phyloP scores from a whole-genome alignment of 2,888 invertebrate genomes.

The Andrena marginata region DNA sequence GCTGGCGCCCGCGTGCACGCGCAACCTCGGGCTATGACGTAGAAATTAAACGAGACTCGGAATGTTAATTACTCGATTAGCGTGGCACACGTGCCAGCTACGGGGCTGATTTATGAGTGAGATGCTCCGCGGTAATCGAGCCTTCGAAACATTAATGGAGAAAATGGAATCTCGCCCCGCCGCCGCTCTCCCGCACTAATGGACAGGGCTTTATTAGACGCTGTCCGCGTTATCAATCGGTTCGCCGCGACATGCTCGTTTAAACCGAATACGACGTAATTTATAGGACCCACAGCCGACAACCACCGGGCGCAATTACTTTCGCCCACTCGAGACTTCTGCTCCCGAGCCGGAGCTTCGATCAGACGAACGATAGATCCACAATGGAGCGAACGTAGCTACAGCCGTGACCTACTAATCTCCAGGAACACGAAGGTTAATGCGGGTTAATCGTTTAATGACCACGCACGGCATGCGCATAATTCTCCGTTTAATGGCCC shows the following conservation, averaged over 20 bases:
- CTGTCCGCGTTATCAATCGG: slow-evolving; percentile 46
- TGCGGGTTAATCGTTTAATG: slow-evolving; percentile 50
- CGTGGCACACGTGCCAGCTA: slow-evolving; percentile 66
- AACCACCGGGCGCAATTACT: not conserved
- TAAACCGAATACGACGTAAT: not conserved
- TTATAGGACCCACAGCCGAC: not conserved
- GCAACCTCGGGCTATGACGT: slow-evolving; percentile 46
- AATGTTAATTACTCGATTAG: slow-evolving; percentile 75
- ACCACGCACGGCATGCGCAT: slow-evolving; percentile 35
- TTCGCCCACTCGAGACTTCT: not conserved
- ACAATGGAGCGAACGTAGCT: not conserved
- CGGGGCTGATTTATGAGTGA: slow-evolving; percentile 63
- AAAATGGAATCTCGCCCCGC: slow-evolving; percentile 40
- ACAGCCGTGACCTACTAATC: slow-evolving; percentile 24
- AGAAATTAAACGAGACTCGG: slow-evolving; percentile 71
- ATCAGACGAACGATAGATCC: not conserved
- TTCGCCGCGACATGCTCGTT: not conserved
- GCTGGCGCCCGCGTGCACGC: slow-evolving; percentile 14
- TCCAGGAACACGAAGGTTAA: slow-evolving; percentile 40
- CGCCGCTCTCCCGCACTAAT: slow-evolving; percentile 29
- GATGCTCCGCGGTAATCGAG: slow-evolving; percentile 59
- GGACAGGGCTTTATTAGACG: slow-evolving; percentile 59
- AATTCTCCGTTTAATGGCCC: slow-evolving; percentile 61
- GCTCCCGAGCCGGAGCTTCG: not conserved
- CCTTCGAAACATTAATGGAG: slow-evolving; percentile 59